Evolutionary conservation across 2,113 vertebrate species (phyloP).

Genomic region (Psittacula cyanocephala): DNA sequence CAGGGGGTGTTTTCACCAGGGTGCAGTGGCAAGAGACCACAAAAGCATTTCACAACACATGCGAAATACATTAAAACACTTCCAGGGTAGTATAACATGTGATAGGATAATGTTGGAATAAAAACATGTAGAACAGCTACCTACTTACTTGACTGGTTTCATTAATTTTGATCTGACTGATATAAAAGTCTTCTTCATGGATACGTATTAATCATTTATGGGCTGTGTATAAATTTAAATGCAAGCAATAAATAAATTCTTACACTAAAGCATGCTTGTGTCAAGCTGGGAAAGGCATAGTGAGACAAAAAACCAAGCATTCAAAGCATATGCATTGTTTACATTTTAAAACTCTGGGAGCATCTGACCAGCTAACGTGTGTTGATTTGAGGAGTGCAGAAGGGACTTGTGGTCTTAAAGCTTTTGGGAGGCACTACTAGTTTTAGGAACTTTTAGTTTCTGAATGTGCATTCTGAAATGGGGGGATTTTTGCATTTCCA

Average conservation of each 20-base stretch:
- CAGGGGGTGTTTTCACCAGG: slow-evolving; percentile 53
- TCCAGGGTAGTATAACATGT: background rate
- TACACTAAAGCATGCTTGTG: background rate
- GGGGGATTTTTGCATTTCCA: background rate
- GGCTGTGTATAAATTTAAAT: slow-evolving; percentile 54
- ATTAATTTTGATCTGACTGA: slow-evolving; percentile 72
- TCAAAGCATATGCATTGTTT: background rate
- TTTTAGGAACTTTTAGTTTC: background rate
- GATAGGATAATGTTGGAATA: slow-evolving; percentile 57
- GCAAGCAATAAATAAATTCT: slow-evolving; percentile 9
- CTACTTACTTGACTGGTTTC: slow-evolving; percentile 58
- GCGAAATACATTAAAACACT: slow-evolving; percentile 56
- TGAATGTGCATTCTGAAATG: background rate
- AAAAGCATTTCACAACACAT: slow-evolving; percentile 50
- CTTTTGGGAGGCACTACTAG: background rate
- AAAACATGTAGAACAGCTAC: slow-evolving; percentile 62
- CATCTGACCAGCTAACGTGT: background rate
- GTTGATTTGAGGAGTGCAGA: background rate
- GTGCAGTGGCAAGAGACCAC: slow-evolving; percentile 63
- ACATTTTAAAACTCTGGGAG: background rate
- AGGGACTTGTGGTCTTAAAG: background rate
- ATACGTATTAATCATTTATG: slow-evolving; percentile 64
- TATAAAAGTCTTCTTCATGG: slow-evolving; percentile 58
- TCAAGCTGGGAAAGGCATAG: background rate
- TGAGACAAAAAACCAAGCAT: background rate